Conservation (phyloP, 53 echinoderm and acorn worm genomes). For the Henricia sp. region DNA sequence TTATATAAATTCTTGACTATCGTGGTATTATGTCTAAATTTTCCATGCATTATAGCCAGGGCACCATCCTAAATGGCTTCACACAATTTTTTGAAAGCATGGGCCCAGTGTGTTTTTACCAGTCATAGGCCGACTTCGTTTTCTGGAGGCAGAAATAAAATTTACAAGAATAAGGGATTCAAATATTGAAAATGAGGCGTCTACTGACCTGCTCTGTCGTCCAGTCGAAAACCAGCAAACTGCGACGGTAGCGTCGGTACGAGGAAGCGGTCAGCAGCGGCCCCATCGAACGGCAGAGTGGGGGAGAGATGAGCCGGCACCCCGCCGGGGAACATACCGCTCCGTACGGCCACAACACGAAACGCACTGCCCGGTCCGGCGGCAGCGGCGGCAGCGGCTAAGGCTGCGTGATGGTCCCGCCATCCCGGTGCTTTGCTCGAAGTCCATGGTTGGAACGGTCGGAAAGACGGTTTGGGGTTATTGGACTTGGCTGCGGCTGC, state of each 20-base stretch:
- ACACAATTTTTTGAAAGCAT: too few relatives aligned
- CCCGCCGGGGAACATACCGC: conserved; percentile 63
- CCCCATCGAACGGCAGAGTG: conserved; percentile 59
- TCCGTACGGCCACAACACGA: conserved; percentile 83
- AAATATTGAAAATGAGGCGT: neutral
- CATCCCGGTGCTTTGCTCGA: conserved; percentile 45
- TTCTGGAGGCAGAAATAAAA: too few relatives aligned
- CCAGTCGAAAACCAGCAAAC: conserved; percentile 42
- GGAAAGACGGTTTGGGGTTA: conserved; percentile 70
- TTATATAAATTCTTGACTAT: too few relatives aligned
- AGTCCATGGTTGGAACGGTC: conserved; percentile 96
- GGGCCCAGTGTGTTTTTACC: too few relatives aligned
- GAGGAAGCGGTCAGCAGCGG: conserved; percentile 30
- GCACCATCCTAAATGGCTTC: too few relatives aligned
- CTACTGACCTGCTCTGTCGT: conserved; percentile 52
- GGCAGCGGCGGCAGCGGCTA: conserved; percentile 65
- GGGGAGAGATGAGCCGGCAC: conserved; percentile 69
- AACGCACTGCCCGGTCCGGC: conserved; percentile 80
- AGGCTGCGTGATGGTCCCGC: conserved; percentile 58
- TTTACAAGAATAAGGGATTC: too few relatives aligned
- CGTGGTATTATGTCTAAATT: too few relatives aligned
- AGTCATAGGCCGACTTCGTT: too few relatives aligned
- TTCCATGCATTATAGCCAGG: too few relatives aligned
- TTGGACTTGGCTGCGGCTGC: conserved; percentile 57
- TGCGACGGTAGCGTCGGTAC: conserved; percentile 63